phyloP scores from a whole-genome alignment of 2,888 invertebrate species.

The Phyllotreta cruciferae region DNA sequence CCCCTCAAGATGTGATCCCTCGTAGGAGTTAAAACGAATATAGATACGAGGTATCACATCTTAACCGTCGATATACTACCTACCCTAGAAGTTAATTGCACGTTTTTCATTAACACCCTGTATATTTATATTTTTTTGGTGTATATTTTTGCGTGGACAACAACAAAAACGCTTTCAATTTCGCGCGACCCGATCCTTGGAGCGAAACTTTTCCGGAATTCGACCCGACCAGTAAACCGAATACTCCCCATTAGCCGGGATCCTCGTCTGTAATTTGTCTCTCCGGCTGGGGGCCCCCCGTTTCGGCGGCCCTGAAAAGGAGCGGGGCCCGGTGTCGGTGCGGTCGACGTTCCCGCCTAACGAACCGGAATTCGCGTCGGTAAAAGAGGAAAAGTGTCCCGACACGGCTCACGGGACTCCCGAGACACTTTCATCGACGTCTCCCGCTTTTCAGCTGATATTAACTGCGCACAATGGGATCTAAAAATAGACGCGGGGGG shows the following conservation, averaged over 20 bases:
- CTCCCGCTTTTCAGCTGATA: slow-evolving; percentile 10
- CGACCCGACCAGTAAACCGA: slow-evolving; percentile 7
- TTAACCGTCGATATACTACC: too few species aligned
- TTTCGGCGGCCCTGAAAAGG: slow-evolving; percentile 26
- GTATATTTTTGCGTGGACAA: neutral
- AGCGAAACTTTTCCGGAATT: slow-evolving; percentile 9
- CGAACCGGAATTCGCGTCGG: slow-evolving; percentile 28
- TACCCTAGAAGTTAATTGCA: too few species aligned
- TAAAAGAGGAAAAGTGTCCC: slow-evolving; percentile 28
- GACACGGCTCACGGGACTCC: slow-evolving; percentile 15
- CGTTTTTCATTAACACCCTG: too few species aligned
- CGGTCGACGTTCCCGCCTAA: slow-evolving; percentile 29
- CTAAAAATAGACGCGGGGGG: slow-evolving; percentile 20
- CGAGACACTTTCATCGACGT: slow-evolving; percentile 22
- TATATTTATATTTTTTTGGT: too few species aligned
- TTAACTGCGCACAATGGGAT: slow-evolving; percentile 16
- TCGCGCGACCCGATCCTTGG: neutral
- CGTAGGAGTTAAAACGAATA: too few species aligned
- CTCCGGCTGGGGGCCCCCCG: slow-evolving; percentile 6
- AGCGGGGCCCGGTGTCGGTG: slow-evolving; percentile 18
- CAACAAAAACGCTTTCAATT: slow-evolving; percentile 9
- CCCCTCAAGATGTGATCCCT: too few species aligned
- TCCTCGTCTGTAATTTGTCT: slow-evolving; percentile 21
- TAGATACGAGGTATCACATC: too few species aligned
- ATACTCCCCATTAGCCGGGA: slow-evolving; percentile 13